Evolutionary conservation across 2,113 vertebrate genomes (phyloP).

Genomic region (Pungitius pungitius): DNA sequence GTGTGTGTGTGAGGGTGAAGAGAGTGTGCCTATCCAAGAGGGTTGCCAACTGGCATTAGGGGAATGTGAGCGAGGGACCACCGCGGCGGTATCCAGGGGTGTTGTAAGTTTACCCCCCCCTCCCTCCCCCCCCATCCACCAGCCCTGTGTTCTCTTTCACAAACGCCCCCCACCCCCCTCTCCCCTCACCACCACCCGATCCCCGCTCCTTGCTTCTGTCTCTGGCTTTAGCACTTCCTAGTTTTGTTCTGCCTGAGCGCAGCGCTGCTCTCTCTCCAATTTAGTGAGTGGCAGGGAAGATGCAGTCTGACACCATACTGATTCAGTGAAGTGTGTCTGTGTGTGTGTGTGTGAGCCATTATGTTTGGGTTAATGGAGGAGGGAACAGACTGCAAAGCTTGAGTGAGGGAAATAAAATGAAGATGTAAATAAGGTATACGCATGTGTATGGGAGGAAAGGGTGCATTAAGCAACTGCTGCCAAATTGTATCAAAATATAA

Average conservation of each 20-base stretch:
- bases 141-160: slow-evolving; percentile 53
- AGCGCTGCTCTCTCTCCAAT: slow-evolving; percentile 83
- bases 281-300: slow-evolving; percentile 85
- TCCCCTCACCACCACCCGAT: neutral
- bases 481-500: slow-evolving; percentile 36
- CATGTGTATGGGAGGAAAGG: neutral
- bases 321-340: slow-evolving; percentile 42
- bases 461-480: slow-evolving; percentile 14
- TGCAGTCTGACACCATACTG: slow-evolving; percentile 70
- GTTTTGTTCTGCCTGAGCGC: slow-evolving; percentile 90
- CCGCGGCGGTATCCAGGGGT: slow-evolving; percentile 69
- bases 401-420: neutral
- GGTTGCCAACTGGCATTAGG: slow-evolving; percentile 82
- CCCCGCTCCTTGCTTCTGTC: slow-evolving; percentile 62
- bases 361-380: slow-evolving; percentile 17
- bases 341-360: slow-evolving; percentile 22
- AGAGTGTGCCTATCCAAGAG: slow-evolving; percentile 68
- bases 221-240: slow-evolving; percentile 86
- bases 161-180: slow-evolving; percentile 2
- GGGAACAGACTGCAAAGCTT: slow-evolving; percentile 11
- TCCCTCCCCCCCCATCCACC: neutral
- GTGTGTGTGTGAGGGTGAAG: neutral
- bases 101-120: slow-evolving; percentile 37
- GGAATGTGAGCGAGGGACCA: slow-evolving; percentile 72
- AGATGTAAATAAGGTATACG: slow-evolving; percentile 12